Evolutionary conservation across 1,140 invertebrate genomes (phyloP), one percentile per base, ranked within the genome.

Genomic region (Tribolium madens): DNA sequence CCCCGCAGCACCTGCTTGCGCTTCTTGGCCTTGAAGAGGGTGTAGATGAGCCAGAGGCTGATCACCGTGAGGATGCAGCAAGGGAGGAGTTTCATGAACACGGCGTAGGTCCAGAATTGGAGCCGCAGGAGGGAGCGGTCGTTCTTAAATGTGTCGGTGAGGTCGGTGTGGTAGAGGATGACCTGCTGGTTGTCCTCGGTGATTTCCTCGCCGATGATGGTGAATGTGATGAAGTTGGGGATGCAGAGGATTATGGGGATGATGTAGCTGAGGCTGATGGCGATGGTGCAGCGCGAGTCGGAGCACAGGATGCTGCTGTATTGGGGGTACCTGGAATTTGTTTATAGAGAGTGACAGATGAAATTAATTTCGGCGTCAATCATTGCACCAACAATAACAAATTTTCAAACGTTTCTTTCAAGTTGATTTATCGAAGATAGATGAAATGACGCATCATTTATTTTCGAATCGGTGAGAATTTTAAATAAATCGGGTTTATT

Each of bases 71-170:
- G 87, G n/a, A 95, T 91, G 2, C 91, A 86, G 80, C 96, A 97
- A 0, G 96, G 96, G 1, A 97, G 80, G 0, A 97, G 87, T 83
- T 97, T 97, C 4, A 96, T 92, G 13, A 96, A 87, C 1, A 97
- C 92, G 1, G 92, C 90, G 83, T 96, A 94, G 17, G 95, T 89
- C 95, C 95, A 97, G 84, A 97, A 96, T 84, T 96, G 95, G n/a
- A 92, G 83, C 46, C 89, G 89, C 2, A 95, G 81, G n/a, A 89
- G 85, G 12, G 88, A 86, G 71, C 89, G 83, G 78, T 89, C 87
- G 33, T 88, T 86, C 17, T 91, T 88, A 0, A 91, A 90, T n/a
- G 88, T 77, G 2, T 88, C 86, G 47, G 86, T 89, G 12, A 89
- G 83, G 71, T 90, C 90, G 0, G 95, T 90, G 80, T 91, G 89